A percentile compares a stretch with the other conserved stretches of the same genome.
These are phyloP conservation scores for Tenthredo amoena DNA, from an alignment of 2,888 invertebrate species.

Conservation along the genomic window DNA sequence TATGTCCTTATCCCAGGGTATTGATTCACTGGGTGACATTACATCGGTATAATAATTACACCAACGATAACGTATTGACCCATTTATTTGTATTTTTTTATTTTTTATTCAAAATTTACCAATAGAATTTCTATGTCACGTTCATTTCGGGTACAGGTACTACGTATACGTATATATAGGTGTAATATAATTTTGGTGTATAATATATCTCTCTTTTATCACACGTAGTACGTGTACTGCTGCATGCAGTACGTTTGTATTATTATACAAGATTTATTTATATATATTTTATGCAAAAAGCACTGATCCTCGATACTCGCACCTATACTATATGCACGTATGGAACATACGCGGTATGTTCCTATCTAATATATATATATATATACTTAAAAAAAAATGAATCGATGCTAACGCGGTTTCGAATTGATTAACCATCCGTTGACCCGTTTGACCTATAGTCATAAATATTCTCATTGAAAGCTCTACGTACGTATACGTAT, in stretches of 20 bases:
- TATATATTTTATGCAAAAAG: not conserved
- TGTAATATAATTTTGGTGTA: not conserved
- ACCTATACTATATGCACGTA: not conserved
- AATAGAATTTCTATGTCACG: not conserved
- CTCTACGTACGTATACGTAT: not conserved
- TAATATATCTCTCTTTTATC: not conserved
- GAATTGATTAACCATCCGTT: constrained; percentile 47
- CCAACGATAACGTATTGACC: not conserved
- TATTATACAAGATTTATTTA: constrained; percentile 1
- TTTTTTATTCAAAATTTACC: not conserved
- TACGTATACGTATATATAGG: not conserved
- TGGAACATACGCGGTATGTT: not conserved
- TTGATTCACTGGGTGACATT: not conserved
- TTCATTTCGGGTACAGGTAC: not conserved
- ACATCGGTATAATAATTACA: not conserved
- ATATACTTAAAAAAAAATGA: not conserved
- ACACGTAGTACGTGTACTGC: not conserved
- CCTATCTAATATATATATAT: not conserved
- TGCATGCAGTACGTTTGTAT: not conserved
- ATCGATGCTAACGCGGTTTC: constrained; percentile 39
- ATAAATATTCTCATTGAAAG: constrained; percentile 43
- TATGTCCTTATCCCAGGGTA: not conserved
- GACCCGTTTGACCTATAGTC: constrained; percentile 34
- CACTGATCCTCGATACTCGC: not conserved
- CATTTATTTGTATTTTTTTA: not conserved